Evolutionary conservation across 2,888 invertebrate species (phyloP).

Genomic region (Scaptomyza flava): DNA sequence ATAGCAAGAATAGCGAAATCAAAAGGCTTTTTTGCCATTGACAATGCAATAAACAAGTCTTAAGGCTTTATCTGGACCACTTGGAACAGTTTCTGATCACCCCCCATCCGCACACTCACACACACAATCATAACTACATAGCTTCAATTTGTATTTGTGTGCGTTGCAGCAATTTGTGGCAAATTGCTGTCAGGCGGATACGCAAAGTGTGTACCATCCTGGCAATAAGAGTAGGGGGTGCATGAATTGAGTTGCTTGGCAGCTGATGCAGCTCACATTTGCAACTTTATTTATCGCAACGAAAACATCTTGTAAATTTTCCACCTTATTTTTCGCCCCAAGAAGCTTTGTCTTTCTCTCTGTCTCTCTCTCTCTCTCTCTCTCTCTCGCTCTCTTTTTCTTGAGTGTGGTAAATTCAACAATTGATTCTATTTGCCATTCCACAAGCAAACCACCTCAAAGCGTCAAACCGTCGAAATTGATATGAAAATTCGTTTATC

Average conservation of each 20-base stretch:
- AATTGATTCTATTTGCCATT: conserved; percentile 76
- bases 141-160: conserved; percentile 69
- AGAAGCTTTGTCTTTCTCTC: conserved; percentile 26
- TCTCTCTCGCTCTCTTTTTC: background rate
- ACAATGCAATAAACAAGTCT: conserved; percentile 75
- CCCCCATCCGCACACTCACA: background rate
- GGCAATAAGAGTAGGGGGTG: background rate
- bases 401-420: conserved; percentile 65
- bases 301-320: conserved; percentile 81
- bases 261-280: conserved; percentile 73
- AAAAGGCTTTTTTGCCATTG: conserved; percentile 22
- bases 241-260: conserved; percentile 37
- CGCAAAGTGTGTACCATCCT: conserved; percentile 40
- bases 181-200: conserved; percentile 67
- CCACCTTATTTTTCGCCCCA: conserved; percentile 67
- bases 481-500: conserved; percentile 79
- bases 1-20: conserved; percentile 13
- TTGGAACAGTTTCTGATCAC: conserved; percentile 60
- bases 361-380: background rate
- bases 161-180: conserved; percentile 75
- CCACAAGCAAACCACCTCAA: conserved; percentile 34
- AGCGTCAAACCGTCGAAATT: conserved; percentile 49
- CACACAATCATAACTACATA: conserved; percentile 3
- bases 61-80: conserved; percentile 46
- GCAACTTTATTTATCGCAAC: conserved; percentile 78